phyloP scores from a whole-genome alignment of 2,797 vertebrate species.

The Rhabdomys pumilio region DNA sequence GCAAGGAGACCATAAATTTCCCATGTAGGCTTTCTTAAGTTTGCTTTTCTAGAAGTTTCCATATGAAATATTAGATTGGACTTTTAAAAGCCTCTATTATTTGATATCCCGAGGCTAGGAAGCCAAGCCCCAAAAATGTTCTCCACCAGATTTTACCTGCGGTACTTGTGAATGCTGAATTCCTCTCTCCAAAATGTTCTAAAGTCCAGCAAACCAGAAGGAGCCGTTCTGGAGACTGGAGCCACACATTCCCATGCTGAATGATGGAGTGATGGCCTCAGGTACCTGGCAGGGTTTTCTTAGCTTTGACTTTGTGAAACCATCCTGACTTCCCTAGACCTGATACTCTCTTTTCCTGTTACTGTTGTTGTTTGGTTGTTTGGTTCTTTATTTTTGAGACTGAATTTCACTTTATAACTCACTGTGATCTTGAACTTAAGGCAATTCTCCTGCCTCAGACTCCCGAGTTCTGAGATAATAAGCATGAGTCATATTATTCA shows the following conservation, averaged over 20 bases:
- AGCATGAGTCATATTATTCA: background rate
- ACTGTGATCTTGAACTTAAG: background rate
- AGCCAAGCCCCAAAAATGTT: constrained; percentile 5
- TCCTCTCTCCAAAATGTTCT: constrained; percentile 19
- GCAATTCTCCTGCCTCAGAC: background rate
- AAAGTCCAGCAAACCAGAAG: background rate
- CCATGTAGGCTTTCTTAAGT: constrained; percentile 16
- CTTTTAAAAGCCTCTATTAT: constrained; percentile 58
- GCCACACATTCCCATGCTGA: too few relatives aligned
- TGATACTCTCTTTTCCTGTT: background rate
- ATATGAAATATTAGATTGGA: constrained; percentile 53
- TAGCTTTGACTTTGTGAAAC: background rate
- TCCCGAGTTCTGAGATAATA: background rate
- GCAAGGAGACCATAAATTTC: background rate
- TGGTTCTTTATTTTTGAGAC: background rate
- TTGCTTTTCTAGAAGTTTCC: constrained; percentile 65
- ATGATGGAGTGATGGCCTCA: too few relatives aligned
- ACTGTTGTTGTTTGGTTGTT: background rate
- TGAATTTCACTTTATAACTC: background rate
- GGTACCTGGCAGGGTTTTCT: background rate
- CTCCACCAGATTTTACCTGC: constrained; percentile 22
- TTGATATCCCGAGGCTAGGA: constrained; percentile 56
- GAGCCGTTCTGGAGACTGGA: background rate
- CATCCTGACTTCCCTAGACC: background rate
- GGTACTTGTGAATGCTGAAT: constrained; percentile 31